Base-by-base conservation (phyloP, 1,140 invertebrate genomes). In the Calliopsis andreniformis region DNA sequence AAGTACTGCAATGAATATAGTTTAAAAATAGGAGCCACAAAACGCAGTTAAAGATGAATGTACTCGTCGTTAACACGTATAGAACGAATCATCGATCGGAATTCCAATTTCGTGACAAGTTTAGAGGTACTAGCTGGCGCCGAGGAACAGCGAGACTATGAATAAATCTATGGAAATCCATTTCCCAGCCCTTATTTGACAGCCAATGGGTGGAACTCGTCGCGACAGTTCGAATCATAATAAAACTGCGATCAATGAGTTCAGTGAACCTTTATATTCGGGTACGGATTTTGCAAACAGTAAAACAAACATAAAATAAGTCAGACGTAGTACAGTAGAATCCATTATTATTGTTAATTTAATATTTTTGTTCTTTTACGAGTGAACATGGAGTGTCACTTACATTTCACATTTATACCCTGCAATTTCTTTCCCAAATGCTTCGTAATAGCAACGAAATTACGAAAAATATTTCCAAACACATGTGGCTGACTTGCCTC, bases 91-190 rank as follows among this genome's bases (percentile, higher is more conserved):
- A 2, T n/a, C 67, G 30, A 70, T 18, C 30, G 30, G 42, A 70
- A 70, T 70, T 70, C 56, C 55, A 39, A 58, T 70, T 39, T 16
- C 51, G 3, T 12, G 6, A 7, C 2, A 42, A n/a, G 42, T n/a
- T 59, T 42, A 32, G 16, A n/a, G 23, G 49, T 30, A 55, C 35
- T 18, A 14, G 6, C 2, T 32, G 18, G 20, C n/a, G n/a, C 39
- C n/a, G n/a, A 6, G 8, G 18, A 67, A 42, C 64, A 59, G 20
- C 32, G 16, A 32, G 35, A 28, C 55, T 56, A 68, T 30, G 66
- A 68, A 68, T 56, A 55, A 68, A 39, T 51, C 23, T 1, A 56
- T 10, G 66, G 25, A 68, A 68, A 56, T 56, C 32, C 35, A 68
- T n/a, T 30, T 43, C 23, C 8, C 14, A 5, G 6, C 64, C 23